Conservation (phyloP, 2,113 vertebrate genomes). For the Rhea americana region DNA sequence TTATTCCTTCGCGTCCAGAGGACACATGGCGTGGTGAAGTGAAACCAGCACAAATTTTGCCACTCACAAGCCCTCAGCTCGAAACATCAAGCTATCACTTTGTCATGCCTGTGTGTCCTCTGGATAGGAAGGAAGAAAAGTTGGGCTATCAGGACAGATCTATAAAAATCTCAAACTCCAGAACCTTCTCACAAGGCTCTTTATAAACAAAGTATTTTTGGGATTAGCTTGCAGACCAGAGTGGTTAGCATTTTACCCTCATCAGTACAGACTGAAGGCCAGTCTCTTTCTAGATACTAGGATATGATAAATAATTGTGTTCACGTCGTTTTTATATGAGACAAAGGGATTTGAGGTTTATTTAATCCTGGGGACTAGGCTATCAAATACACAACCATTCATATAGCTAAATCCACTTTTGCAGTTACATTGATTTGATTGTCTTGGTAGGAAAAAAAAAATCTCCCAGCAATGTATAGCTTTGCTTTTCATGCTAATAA, state of each 20-base stretch:
- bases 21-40: no score
- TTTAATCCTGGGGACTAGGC: background rate
- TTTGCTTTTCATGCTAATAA: background rate
- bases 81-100: no score
- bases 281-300: background rate
- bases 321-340: background rate
- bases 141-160: no score
- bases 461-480: background rate
- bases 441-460: background rate
- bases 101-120: no score
- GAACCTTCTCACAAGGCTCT: background rate
- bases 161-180: background rate
- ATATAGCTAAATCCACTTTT: background rate
- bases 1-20: no score
- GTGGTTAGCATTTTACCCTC: rapidly evolving
- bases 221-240: background rate
- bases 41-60: no score
- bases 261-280: no score
- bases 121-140: no score
- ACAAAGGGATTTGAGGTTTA: background rate
- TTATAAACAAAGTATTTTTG: rapidly evolving
- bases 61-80: no score
- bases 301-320: background rate
- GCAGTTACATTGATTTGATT: background rate
- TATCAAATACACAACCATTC: background rate